A percentile compares a stretch with the other conserved stretches of the same genome.
Conservation (phyloP, 2,797 vertebrate genomes). For the Apodemus agrarius region DNA sequence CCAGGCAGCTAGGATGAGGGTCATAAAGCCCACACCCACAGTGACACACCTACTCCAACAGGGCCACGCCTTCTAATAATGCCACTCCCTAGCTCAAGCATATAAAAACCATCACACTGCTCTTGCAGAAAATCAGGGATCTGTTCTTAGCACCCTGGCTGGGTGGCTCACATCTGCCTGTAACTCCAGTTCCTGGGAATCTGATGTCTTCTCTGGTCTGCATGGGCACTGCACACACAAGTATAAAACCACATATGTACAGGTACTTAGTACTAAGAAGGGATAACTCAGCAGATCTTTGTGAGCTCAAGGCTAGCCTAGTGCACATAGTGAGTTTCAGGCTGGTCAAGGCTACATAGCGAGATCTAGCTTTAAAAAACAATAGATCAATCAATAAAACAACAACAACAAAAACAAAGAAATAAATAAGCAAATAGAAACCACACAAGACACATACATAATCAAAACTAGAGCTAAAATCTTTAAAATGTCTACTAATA, state of each 20-base stretch:
- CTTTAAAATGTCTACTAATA: background rate
- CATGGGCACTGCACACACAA: background rate
- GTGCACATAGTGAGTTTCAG: background rate
- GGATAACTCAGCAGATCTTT: background rate
- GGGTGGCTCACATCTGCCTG: background rate
- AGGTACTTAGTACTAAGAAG: background rate
- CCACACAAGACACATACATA: background rate
- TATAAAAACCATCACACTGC: background rate
- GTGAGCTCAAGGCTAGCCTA: background rate
- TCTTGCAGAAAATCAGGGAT: background rate
- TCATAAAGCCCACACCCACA: too few relatives aligned
- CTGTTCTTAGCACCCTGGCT: background rate
- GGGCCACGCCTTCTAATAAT: too few relatives aligned
- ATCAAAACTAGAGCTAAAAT: background rate
- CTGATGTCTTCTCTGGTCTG: background rate
- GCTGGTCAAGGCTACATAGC: background rate
- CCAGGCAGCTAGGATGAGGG: too few relatives aligned
- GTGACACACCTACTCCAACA: too few relatives aligned
- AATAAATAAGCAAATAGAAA: background rate
- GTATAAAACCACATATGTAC: background rate
- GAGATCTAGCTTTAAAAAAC: background rate
- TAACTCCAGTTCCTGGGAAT: background rate
- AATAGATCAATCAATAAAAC: background rate
- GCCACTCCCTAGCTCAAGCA: too few relatives aligned
- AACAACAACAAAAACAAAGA: background rate